Conservation (phyloP, 2,888 invertebrate genomes). For the Calephelis perditalis region DNA sequence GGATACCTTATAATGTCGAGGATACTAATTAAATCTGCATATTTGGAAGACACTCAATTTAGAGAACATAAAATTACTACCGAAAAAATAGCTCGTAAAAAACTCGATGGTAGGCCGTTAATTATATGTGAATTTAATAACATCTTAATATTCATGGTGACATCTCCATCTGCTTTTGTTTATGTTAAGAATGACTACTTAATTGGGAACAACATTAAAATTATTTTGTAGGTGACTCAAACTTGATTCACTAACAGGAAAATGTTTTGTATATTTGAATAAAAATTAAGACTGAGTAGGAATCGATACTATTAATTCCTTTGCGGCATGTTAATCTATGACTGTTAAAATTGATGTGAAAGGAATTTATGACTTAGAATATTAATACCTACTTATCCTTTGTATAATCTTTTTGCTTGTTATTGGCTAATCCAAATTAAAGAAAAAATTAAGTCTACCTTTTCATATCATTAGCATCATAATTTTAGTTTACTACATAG, state of each 20-base stretch:
- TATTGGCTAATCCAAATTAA: too few relatives aligned
- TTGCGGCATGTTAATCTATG: too few relatives aligned
- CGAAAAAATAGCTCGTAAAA: slow-evolving; percentile 55
- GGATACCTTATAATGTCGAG: background rate
- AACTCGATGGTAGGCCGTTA: slow-evolving; percentile 46
- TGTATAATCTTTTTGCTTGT: background rate
- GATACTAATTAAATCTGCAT: slow-evolving; percentile 31
- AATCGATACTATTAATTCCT: too few relatives aligned
- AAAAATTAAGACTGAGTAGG: too few relatives aligned
- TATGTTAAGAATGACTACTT: slow-evolving; percentile 31
- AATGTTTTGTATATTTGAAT: background rate
- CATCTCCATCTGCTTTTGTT: slow-evolving; percentile 62
- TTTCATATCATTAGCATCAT: too few relatives aligned
- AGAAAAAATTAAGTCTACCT: too few relatives aligned
- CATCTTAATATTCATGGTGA: slow-evolving; percentile 63
- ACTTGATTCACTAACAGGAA: slow-evolving; percentile 2
- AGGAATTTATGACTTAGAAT: too few relatives aligned
- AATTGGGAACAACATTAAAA: background rate
- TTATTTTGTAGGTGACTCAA: slow-evolving; percentile 3
- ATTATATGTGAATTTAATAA: slow-evolving; percentile 56
- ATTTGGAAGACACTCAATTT: slow-evolving; percentile 29
- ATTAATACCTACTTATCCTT: background rate
- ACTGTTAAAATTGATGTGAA: too few relatives aligned
- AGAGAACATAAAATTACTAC: slow-evolving; percentile 30
- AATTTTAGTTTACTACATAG: too few relatives aligned